Evolutionary conservation across 2,888 invertebrate genomes (phyloP), one percentile per base, ranked within the genome.

Genomic region (Teleogryllus oceanicus): DNA sequence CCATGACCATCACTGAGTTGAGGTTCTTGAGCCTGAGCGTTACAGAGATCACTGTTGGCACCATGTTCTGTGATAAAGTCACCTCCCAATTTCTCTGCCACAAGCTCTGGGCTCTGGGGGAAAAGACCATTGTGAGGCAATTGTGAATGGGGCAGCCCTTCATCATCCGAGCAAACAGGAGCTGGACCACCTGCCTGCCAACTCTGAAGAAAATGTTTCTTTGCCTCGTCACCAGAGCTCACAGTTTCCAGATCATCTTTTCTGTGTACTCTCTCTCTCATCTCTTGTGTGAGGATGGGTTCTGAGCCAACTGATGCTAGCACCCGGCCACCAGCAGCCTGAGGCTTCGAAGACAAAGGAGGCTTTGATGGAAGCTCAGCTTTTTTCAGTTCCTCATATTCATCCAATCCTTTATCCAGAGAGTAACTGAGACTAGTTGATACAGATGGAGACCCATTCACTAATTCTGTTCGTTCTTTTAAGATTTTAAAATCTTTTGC

Each of bases 341-440:
- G 51, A 76, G 20, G n/a, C 24, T 18, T 18, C 13, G 20, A 11
- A 24, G 76, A 74, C 11, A 50, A n/a, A 50, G 75, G 51, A 16
- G 51, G n/a, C 50, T 79, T 76, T 50, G 74, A 74, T 24, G 37
- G 18, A 76, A 11, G 18, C 75, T 81, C 80, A 37, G 81, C 80
- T 50, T 80, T 80, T n/a, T 77, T 80, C 49, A 82, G 79, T n/a
- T 81, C 82, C 51, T 83, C 82, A 78, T 81, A 83, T 76, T 82
- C 82, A 80, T 83, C 83, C 10, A 83, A 78, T 2, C 83, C 83
- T 76, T 83, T 83, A 78, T 83, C 83, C 49, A 83, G 77, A 2
- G 83, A 83, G 77, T 81, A 82, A 75, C 81, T 81, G 18, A 82
- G 75, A 74, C 51, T 81, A 49, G 77, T 80, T 11, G 78, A 16